Conservation (phyloP, 2,888 invertebrate species). For the Anthrax anthrax region DNA sequence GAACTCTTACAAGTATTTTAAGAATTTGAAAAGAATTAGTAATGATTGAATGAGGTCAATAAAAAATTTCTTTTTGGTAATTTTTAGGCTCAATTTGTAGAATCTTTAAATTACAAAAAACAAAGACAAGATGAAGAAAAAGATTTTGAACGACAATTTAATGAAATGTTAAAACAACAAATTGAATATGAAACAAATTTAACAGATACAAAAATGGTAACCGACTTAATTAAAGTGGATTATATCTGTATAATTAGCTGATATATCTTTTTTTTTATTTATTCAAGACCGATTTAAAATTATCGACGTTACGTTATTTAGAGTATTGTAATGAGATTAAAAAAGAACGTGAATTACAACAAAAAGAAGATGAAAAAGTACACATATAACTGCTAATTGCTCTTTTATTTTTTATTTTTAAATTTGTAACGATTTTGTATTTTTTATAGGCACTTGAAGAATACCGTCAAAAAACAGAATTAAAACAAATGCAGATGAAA, state of each 20-base stretch:
- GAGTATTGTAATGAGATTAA: constrained; percentile 6
- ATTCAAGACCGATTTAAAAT: constrained; percentile 2
- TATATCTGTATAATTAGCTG: neutral
- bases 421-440: neutral
- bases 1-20: constrained; percentile 1
- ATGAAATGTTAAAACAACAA: constrained; percentile 4
- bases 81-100: constrained; percentile 1
- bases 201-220: neutral
- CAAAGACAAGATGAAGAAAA: constrained; percentile 1
- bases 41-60: too few relatives aligned
- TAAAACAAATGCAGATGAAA: neutral
- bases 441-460: neutral
- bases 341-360: neutral
- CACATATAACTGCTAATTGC: too few relatives aligned
- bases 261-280: neutral
- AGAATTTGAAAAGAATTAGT: too few relatives aligned
- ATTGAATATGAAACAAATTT: constrained; percentile 2
- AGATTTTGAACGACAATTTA: constrained; percentile 4
- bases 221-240: neutral
- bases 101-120: constrained; percentile 4
- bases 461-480: neutral
- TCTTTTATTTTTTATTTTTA: too few relatives aligned
- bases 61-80: neutral
- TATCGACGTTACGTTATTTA: constrained; percentile 4
- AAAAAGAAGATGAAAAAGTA: constrained; percentile 1